Base-by-base conservation (phyloP, 2,113 vertebrate species). In the Condylura cristata region DNA sequence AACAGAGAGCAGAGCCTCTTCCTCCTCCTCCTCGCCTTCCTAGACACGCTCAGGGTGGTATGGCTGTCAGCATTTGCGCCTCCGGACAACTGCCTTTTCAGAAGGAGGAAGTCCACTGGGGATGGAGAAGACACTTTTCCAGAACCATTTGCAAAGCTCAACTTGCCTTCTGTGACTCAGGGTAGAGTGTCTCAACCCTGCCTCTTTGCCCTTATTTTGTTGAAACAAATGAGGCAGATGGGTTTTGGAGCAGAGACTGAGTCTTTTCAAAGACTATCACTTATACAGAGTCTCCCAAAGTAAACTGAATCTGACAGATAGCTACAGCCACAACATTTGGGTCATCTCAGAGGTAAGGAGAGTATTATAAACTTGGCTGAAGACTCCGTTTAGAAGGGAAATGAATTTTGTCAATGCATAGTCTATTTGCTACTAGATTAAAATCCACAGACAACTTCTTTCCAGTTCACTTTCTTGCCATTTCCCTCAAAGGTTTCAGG, bases 1-100 rank as follows among this genome's bases (percentile, higher is more conserved):
- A 97, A 95, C 95, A 94, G 92, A 95, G 34, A 87, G 84, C 0
- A 2, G 76, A 39, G 18, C 61, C 32, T 28, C 89, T 76, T 32
- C 51, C 66, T 4, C 76, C 81, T 61, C 51, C 63, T 12, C 41
- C 86, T 85, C 48, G 14, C 48, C 48, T 51, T 26, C n/a, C 3
- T 34, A 68, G 74, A 32, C 0, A 0, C 70, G 39, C 22, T 30
- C 3, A 16, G 46, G 61, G 26, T 9, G 68, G n/a, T 53, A 74
- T 16, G 30, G 78, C 32, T 22, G 11, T 22, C 48, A 28, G 65
- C 34, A 3, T 61, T n/a, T n/a, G 9, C 9, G 1, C 41, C 18
- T 53, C 32, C 18, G 17, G 30, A 14, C 71, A 20, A 71, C 17
- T 37, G 1, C 30, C 94, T 41, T 41, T 0, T 61, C 28, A 13